phyloP scores from a whole-genome alignment of 2,113 vertebrate species.

The Vulpes ferrilata region DNA sequence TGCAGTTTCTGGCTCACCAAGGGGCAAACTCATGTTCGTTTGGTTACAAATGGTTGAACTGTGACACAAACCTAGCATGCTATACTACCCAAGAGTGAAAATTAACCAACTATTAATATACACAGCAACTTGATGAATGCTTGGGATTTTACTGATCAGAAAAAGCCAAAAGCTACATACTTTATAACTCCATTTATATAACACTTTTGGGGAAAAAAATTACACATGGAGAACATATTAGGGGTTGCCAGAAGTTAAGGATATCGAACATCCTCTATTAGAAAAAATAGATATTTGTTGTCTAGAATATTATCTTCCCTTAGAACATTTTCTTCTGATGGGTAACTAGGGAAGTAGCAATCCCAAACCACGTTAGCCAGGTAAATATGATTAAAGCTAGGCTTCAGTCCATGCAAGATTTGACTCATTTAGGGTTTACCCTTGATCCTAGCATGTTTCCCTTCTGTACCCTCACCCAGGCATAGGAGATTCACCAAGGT shows the following conservation, averaged over 20 bases:
- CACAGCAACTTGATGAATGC: neutral
- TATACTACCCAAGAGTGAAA: neutral
- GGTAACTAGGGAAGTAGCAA: neutral
- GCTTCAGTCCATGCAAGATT: neutral
- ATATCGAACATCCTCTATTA: neutral
- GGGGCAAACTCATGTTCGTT: neutral
- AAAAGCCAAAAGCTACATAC: neutral
- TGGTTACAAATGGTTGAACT: neutral
- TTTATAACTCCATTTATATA: neutral
- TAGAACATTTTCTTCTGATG: slow-evolving; percentile 24
- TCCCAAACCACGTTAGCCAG: neutral
- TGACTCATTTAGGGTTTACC: neutral
- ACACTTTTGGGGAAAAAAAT: neutral
- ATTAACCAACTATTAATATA: neutral
- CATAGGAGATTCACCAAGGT: neutral
- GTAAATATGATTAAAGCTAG: neutral
- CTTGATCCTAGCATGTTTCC: neutral
- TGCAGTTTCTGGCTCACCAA: neutral
- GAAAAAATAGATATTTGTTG: neutral
- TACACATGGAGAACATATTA: neutral
- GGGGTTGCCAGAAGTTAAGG: neutral
- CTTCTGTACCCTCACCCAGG: neutral
- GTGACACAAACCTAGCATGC: accelerated
- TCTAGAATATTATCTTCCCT: neutral
- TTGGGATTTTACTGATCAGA: neutral